Evolutionary conservation across 2,888 invertebrate species (phyloP).

Genomic region (Drosophila stalkeri): DNA sequence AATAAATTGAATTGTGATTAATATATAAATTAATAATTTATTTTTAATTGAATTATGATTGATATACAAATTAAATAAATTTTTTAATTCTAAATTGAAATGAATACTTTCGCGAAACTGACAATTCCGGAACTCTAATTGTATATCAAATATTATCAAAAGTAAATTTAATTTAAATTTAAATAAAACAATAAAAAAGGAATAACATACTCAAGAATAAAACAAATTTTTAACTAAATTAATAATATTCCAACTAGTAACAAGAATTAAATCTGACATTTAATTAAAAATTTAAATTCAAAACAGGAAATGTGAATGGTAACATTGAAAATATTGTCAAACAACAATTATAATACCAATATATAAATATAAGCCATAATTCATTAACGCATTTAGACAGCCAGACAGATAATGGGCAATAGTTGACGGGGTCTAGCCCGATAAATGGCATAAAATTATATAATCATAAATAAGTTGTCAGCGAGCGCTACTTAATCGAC

Average conservation of each 20-base stretch:
- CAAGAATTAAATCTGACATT: not conserved
- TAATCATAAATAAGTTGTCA: slow-evolving; percentile 81
- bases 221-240: not conserved
- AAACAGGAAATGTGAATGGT: not conserved
- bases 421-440: slow-evolving; percentile 31
- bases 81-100: too few species aligned
- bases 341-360: slow-evolving; percentile 10
- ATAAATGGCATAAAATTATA: slow-evolving; percentile 58
- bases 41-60: too few species aligned
- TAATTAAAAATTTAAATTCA: not conserved
- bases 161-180: too few species aligned
- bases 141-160: too few species aligned
- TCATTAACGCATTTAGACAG: slow-evolving; percentile 63
- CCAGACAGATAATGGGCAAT: slow-evolving; percentile 26
- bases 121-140: too few species aligned
- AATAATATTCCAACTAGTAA: not conserved
- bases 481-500: slow-evolving; percentile 65
- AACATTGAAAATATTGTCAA: slow-evolving; percentile 25
- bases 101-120: too few species aligned
- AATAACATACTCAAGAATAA: not conserved
- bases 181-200: too few species aligned
- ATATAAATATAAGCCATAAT: slow-evolving; percentile 46
- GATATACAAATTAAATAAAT: too few species aligned
- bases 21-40: too few species aligned
- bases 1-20: not conserved